Conservation (phyloP, 2,113 vertebrate genomes). For the Lipophrys pholis region DNA sequence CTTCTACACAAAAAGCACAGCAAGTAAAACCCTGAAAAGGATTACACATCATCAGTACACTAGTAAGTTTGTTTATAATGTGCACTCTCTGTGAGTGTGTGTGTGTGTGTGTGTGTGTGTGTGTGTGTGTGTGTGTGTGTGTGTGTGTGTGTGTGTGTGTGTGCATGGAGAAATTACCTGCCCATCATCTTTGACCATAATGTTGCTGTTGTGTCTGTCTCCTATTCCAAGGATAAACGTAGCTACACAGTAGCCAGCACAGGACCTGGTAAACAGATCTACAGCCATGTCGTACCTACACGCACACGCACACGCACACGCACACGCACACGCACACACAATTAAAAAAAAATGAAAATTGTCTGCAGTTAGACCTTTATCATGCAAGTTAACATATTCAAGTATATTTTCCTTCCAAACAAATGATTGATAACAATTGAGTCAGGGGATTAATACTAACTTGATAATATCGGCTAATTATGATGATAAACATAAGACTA, state of each 20-base stretch:
- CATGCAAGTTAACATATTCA: too few relatives aligned
- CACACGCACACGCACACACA: not conserved
- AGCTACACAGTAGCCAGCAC: slow-evolving; percentile 97
- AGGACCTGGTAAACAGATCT: slow-evolving; percentile 96
- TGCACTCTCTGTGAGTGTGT: not conserved
- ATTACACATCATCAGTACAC: too few relatives aligned
- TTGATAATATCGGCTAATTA: too few relatives aligned
- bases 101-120: not conserved
- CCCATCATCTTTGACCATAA: slow-evolving; percentile 99
- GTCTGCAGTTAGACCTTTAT: too few relatives aligned
- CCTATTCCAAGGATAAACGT: slow-evolving; percentile 98
- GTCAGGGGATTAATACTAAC: too few relatives aligned
- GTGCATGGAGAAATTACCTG: slow-evolving; percentile 84
- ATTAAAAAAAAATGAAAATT: not conserved
- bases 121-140: not conserved
- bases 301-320: slow-evolving; percentile 5
- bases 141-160: too few relatives aligned
- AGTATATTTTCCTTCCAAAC: too few relatives aligned
- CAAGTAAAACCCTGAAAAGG: too few relatives aligned
- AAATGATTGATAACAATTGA: too few relatives aligned
- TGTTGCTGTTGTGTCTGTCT: slow-evolving; percentile 98
- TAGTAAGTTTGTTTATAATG: not conserved
- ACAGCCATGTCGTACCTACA: slow-evolving; percentile 96
- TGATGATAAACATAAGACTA: too few relatives aligned
- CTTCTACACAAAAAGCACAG: too few relatives aligned